Evolutionary conservation across 2,888 invertebrate species (phyloP), one percentile per base, ranked within the genome.

Genomic region (Pseudanteris insignis): DNA sequence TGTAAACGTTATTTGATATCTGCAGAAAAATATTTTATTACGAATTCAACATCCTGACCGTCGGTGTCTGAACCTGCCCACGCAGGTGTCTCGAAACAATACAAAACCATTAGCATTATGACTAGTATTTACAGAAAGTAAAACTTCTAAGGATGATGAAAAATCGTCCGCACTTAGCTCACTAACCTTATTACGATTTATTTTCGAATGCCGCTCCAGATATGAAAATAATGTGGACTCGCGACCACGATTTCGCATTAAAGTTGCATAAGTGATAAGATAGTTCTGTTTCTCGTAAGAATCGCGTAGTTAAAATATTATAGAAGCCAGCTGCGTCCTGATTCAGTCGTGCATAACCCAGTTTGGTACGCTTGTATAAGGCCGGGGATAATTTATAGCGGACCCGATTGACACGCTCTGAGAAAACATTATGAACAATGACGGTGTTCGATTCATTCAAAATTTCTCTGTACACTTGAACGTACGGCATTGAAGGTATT

Each of bases 341-440:
- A 61, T 55, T 55, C 50, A 50, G 46, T 54, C 50, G 30, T 15
- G 44, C 32, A 29, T 11, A 30, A 37, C 38, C 54, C 37, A 40
- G 44, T 44, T 54, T 38, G 43, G 15, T 41, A 48, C 11, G 24
- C 33, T 60, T 55, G 25, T 46, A 21, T 61, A 44, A 53, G 48
- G 54, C 54, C 54, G 53, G 13, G 54, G 43, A 53, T 55, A 53
- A 44, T 61, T 61, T 61, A 61, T 61, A 59, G 59, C 54, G 54
- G 30, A 43, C 7, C 48, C 60, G 48, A 50, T 44, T 43, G 48
- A 36, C 48, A 44, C 25, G 33, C 37, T 48, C 53, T 21, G 43
- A 15, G 15, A 38, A 38, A 29, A 34, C 54, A 37, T 43, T 36
- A 48, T 61, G 54, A 50, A 54, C 60, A 54, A 61, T 61, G 60